phyloP scores from a whole-genome alignment of 2,888 invertebrate species.

The Neoscelio sp. region DNA sequence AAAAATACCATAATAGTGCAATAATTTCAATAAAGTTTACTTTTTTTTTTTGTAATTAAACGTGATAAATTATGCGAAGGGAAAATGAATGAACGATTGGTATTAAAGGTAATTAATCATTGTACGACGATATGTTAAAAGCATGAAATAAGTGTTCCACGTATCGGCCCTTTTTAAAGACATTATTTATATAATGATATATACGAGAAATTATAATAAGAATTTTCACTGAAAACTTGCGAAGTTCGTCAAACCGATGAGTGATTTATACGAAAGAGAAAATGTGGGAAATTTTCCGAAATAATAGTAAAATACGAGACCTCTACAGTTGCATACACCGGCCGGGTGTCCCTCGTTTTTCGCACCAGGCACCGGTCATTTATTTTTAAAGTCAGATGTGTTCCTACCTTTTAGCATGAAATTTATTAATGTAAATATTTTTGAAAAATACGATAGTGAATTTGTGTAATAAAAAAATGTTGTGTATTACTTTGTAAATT shows the following conservation, averaged over 20 bases:
- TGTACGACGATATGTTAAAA: constrained; percentile 30
- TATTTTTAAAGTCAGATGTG: constrained; percentile 22
- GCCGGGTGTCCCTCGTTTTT: constrained; percentile 33
- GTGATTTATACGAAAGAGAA: not conserved
- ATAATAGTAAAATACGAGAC: constrained; percentile 44
- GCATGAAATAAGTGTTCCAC: constrained; percentile 18
- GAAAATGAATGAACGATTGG: not conserved
- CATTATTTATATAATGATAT: constrained; percentile 23
- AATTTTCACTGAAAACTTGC: constrained; percentile 21
- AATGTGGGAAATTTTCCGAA: constrained; percentile 41
- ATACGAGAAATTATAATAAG: constrained; percentile 15
- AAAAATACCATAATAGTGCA: no score
- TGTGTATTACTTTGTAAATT: no score
- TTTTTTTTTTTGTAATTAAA: not conserved
- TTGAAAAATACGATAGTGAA: no score
- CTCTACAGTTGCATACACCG: constrained; percentile 24
- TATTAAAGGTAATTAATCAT: constrained; percentile 37
- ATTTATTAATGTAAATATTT: constrained; percentile 12
- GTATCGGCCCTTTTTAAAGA: constrained; percentile 5
- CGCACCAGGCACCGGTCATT: constrained; percentile 39
- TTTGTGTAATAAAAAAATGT: no score
- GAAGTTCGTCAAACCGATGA: not conserved
- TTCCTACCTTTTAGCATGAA: constrained; percentile 3
- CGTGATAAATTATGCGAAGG: not conserved
- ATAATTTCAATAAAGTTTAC: no score